phyloP scores from a whole-genome alignment of 2,113 vertebrate genomes.

The Corythornis madagascariensis region DNA sequence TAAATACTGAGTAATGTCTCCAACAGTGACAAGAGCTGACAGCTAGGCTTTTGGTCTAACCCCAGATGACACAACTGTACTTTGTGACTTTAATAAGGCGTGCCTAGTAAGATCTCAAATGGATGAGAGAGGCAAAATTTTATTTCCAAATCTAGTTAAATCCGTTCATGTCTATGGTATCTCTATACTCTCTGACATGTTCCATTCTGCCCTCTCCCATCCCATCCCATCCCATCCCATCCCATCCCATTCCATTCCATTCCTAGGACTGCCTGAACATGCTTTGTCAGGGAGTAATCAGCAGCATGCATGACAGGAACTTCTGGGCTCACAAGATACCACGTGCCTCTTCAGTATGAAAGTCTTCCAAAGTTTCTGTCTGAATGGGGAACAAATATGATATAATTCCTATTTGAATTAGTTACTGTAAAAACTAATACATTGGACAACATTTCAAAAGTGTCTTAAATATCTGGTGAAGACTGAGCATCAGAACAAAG shows the following conservation, averaged over 20 bases:
- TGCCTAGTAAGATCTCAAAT: neutral
- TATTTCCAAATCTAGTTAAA: neutral
- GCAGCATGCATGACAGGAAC: neutral
- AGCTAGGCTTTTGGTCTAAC: neutral
- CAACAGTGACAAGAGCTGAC: neutral
- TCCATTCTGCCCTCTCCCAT: neutral
- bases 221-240: neutral
- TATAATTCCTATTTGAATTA: neutral
- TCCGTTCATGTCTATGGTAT: neutral
- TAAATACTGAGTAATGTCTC: neutral
- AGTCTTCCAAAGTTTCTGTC: neutral
- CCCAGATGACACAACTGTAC: neutral
- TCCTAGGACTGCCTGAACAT: neutral
- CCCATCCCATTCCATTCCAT: neutral
- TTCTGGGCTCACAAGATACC: neutral
- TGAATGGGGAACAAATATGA: neutral
- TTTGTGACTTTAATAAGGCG: neutral
- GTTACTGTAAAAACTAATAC: neutral
- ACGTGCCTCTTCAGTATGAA: neutral
- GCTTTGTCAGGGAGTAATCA: neutral
- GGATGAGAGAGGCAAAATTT: neutral
- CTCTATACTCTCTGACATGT: neutral
- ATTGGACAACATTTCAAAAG: neutral
- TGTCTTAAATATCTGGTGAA: neutral
- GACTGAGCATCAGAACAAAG: neutral